These are phyloP conservation scores for Kryphioiulus occultus DNA, from an alignment of 2,888 invertebrate genomes.

Conservation along the genomic window DNA sequence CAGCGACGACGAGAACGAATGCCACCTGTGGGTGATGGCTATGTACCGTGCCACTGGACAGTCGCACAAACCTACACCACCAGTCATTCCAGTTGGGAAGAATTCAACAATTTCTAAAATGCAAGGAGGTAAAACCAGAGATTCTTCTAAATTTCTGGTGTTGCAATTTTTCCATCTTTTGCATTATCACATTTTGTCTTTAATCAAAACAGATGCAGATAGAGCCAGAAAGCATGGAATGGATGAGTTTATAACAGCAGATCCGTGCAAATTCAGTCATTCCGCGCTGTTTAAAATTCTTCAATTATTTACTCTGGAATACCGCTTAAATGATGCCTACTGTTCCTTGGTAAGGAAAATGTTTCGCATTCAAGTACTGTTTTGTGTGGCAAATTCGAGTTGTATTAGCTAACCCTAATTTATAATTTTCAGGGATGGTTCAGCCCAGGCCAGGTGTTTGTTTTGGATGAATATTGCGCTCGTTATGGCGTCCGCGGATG, in stretches of 20 bases:
- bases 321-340: conserved; percentile 96
- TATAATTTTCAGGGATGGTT: conserved; percentile 87
- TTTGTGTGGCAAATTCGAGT: background rate
- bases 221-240: conserved; percentile 98
- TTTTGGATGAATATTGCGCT: conserved; percentile 97
- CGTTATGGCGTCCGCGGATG: conserved; percentile 97
- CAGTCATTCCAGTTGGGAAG: conserved; percentile 80
- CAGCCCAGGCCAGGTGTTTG: conserved; percentile 98
- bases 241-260: conserved; percentile 99
- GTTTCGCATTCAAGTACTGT: background rate
- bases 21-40: conserved; percentile 99
- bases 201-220: conserved; percentile 76
- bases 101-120: conserved; percentile 85
- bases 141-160: no score
- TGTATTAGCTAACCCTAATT: no score
- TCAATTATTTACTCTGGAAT: conserved; percentile 92
- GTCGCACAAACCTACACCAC: conserved; percentile 97
- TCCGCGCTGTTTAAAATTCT: conserved; percentile 89
- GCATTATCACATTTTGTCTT: background rate
- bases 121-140: conserved; percentile 77
- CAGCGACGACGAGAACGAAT: conserved; percentile 96
- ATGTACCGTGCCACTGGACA: conserved; percentile 99
- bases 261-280: conserved; percentile 97
- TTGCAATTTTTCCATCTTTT: background rate
- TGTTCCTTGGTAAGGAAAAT: conserved; percentile 83